Evolutionary conservation across 2,888 invertebrate species (phyloP).

Genomic region (Epinotia nisella): DNA sequence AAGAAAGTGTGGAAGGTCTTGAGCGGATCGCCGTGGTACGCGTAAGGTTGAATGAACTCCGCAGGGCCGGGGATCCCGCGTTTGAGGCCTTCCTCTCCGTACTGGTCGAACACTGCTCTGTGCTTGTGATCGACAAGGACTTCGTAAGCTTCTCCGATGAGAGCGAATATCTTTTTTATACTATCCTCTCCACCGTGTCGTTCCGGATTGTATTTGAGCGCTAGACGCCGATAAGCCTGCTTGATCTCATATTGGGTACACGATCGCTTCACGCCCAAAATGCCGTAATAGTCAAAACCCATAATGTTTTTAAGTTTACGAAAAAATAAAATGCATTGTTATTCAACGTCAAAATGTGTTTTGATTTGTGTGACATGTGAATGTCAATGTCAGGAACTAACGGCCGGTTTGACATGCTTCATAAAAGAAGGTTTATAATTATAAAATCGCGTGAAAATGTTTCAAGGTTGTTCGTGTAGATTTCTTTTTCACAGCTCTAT

Average conservation of each 20-base stretch:
- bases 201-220: slow-evolving; percentile 86
- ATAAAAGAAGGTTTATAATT: not conserved
- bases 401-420: too few species aligned
- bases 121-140: slow-evolving; percentile 87
- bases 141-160: slow-evolving; percentile 92
- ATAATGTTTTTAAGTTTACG: slow-evolving; percentile 59
- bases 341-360: slow-evolving; percentile 23
- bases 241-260: slow-evolving; percentile 89
- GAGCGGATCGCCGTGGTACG: slow-evolving; percentile 92
- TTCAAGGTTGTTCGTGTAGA: too few species aligned
- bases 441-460: not conserved
- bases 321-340: slow-evolving; percentile 24
- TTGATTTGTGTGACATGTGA: slow-evolving; percentile 3
- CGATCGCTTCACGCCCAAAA: slow-evolving; percentile 87
- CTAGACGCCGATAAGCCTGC: slow-evolving; percentile 86
- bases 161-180: slow-evolving; percentile 82
- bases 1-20: slow-evolving; percentile 92
- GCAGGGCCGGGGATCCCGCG: slow-evolving; percentile 89
- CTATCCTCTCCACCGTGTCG: slow-evolving; percentile 77
- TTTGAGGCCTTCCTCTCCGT: slow-evolving; percentile 94
- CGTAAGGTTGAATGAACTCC: slow-evolving; percentile 88
- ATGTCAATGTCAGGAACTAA: slow-evolving; percentile 8
- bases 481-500: too few species aligned
- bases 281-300: slow-evolving; percentile 92
- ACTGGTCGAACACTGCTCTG: slow-evolving; percentile 93